Conservation (phyloP, 1,140 invertebrate genomes). For the Heliothis virescens region DNA sequence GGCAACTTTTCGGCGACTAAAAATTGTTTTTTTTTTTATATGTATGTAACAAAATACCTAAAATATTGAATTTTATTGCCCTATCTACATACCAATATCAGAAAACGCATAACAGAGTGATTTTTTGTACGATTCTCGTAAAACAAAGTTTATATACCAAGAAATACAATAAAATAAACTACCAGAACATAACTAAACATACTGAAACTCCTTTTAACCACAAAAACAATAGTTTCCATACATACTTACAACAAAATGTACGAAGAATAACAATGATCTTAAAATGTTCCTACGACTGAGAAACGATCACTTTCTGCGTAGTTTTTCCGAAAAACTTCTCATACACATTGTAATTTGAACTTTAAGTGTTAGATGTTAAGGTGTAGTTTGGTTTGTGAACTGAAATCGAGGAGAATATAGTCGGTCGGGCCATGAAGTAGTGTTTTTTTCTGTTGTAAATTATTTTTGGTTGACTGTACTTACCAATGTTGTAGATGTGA, state of each 20-base stretch:
- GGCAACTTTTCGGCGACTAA: too few species aligned
- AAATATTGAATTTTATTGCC: too few species aligned
- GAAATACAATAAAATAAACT: background rate
- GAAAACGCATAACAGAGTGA: too few species aligned
- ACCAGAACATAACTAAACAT: background rate
- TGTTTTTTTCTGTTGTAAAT: background rate
- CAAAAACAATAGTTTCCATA: slow-evolving; percentile 31
- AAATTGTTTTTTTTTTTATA: too few species aligned
- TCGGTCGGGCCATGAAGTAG: slow-evolving; percentile 59
- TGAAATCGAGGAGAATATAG: slow-evolving; percentile 49
- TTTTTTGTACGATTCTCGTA: too few species aligned
- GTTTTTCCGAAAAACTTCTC: background rate
- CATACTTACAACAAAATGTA: background rate
- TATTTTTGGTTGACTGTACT: background rate
- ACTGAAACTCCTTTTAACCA: slow-evolving; percentile 17
- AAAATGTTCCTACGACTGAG: background rate
- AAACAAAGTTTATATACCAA: too few species aligned
- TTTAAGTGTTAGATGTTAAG: background rate
- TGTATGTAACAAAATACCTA: too few species aligned
- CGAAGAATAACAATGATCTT: slow-evolving; percentile 21
- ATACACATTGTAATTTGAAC: slow-evolving; percentile 25
- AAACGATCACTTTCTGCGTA: background rate
- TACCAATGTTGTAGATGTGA: background rate
- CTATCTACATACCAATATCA: too few species aligned
- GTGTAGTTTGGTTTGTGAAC: slow-evolving; percentile 43